Conservation (phyloP, 1,140 invertebrate species). For the Tetranychus cinnabarinus region DNA sequence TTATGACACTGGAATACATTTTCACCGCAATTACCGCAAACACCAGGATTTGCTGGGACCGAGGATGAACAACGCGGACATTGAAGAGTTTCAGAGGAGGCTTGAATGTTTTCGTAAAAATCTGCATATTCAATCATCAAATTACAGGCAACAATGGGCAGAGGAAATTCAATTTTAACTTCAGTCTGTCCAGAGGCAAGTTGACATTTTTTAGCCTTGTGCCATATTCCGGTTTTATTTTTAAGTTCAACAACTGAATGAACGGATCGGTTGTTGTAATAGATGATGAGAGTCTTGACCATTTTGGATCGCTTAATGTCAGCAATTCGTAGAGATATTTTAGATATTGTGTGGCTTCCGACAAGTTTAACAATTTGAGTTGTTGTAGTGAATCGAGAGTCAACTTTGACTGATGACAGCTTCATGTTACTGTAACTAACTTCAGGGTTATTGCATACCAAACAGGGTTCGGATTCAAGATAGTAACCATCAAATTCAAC, state of each 20-base stretch:
- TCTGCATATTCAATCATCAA: constrained; percentile 97
- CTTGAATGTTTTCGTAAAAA: constrained; percentile 69
- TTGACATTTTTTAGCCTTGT: constrained; percentile 74
- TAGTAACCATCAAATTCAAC: constrained; percentile 90
- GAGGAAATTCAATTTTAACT: constrained; percentile 79
- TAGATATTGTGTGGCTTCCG: constrained; percentile 78
- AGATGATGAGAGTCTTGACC: constrained; percentile 84
- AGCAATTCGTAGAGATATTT: constrained; percentile 70
- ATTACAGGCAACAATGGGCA: constrained; percentile 90
- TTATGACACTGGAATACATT: constrained; percentile 80
- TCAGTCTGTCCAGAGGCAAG: constrained; percentile 77
- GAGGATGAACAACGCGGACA: constrained; percentile 87
- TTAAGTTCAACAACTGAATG: constrained; percentile 91
- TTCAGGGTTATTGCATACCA: constrained; percentile 92
- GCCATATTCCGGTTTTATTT: constrained; percentile 83
- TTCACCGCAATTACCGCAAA: constrained; percentile 91
- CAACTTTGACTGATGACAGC: constrained; percentile 73
- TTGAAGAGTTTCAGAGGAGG: constrained; percentile 54
- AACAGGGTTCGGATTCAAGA: constrained; percentile 81
- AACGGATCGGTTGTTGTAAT: constrained; percentile 85
- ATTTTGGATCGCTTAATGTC: constrained; percentile 91
- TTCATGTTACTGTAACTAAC: constrained; percentile 76
- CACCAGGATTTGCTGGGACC: constrained; percentile 85
- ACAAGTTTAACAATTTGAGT: constrained; percentile 91
- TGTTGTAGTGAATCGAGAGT: constrained; percentile 91